Evolutionary conservation across 1,140 invertebrate genomes (phyloP).

Genomic region (Bacillus rossius): DNA sequence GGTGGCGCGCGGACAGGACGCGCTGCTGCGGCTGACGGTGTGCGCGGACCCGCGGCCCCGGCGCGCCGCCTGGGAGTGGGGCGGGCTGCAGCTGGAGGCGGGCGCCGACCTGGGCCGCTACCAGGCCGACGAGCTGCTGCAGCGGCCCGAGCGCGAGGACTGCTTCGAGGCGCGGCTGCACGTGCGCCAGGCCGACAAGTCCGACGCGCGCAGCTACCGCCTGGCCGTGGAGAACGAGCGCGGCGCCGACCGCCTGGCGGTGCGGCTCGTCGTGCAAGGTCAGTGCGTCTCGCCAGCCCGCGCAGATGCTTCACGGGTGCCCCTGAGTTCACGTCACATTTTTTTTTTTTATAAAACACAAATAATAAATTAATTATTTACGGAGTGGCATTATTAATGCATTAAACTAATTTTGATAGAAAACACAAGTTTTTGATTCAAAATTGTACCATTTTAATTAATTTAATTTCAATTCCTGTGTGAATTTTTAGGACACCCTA

Average conservation of each 20-base stretch:
- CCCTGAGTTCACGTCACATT: no score
- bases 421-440: no score
- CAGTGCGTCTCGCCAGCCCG: neutral
- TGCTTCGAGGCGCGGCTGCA: conserved; percentile 78
- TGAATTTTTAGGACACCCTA: no score
- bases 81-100: conserved; percentile 66
- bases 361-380: no score
- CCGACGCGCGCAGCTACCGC: conserved; percentile 75
- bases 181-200: conserved; percentile 60
- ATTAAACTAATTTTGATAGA: no score
- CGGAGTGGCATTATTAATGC: no score
- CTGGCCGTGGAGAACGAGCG: conserved; percentile 81
- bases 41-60: conserved; percentile 79
- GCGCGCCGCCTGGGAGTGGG: conserved; percentile 79
- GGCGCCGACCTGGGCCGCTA: conserved; percentile 67
- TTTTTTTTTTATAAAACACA: no score
- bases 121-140: conserved; percentile 57
- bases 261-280: conserved; percentile 66
- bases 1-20: conserved; percentile 54
- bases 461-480: no score
- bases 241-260: conserved; percentile 70
- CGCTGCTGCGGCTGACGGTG: conserved; percentile 57
- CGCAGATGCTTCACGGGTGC: no score
- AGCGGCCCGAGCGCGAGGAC: conserved; percentile 57
- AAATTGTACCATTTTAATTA: no score